Evolutionary conservation across 2,797 vertebrate genomes (phyloP), one percentile per base, ranked within the genome.

Genomic region (Dicrostonyx torquatus): DNA sequence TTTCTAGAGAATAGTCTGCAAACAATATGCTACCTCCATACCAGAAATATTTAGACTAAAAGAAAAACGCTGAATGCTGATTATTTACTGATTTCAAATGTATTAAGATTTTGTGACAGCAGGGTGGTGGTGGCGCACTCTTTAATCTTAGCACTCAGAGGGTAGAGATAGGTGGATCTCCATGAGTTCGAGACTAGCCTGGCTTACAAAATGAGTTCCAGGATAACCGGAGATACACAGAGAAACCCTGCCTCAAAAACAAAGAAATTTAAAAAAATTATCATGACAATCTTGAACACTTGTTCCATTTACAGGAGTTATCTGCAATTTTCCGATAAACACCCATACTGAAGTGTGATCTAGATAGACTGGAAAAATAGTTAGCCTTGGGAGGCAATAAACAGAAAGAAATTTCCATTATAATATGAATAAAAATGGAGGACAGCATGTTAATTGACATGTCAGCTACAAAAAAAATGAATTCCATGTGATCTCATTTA

Each of bases 11-110:
- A 43, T 53, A 53, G 26, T 82, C 66, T 87, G 31, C 53, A 22
- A 7, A 73, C 62, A 75, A 76, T 12, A 70, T 1, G 22, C 73
- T 66, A 68, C 48, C 68, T 94, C 40, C 73, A 80, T 73, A 80
- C 50, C 29, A 76, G 75, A 97, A 93, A 76, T 88, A 76, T 66
- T 37, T 84, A 64, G 24, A 53, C 87, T 77, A 34, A 94, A 34
- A 60, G 31, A 4, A 31, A 58, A 92, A 79, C 31, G 83, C 40
- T 64, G 48, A 91, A 87, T 24, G 53, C 43, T 85, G 31, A 93
- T 75, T 14, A 82, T 86, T 75, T 86, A 95, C 40, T 70, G 20
- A 50, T 17, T 14, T 37, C 45, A 78, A 82, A 83, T 14, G 70
- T 84, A 80, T 66, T 87, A 95, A 70, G 58, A 62, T 64, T 88